Percentiles rank a stretch among this genome's conserved stretches.
Conservation (phyloP, 2,888 invertebrate species). For the Sclerodermus sp. region DNA sequence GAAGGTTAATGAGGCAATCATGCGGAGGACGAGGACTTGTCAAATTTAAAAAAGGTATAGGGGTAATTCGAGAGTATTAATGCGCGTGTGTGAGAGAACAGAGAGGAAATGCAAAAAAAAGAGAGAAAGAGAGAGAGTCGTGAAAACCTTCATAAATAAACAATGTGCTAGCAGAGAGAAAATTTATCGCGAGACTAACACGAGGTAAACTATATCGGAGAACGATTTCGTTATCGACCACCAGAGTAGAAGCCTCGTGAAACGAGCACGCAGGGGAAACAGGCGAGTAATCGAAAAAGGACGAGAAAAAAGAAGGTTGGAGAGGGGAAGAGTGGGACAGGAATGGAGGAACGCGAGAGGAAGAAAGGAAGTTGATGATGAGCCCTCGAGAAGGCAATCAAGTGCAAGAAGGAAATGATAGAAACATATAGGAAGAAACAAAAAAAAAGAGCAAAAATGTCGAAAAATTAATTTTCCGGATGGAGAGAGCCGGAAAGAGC, state of each 20-base stretch:
- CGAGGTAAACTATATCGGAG: neutral
- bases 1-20: too few relatives aligned
- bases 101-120: too few relatives aligned
- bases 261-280: slow-evolving; percentile 9
- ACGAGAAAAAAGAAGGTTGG: slow-evolving; percentile 5
- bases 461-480: neutral
- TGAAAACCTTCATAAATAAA: too few relatives aligned
- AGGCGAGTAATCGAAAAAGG: slow-evolving; percentile 3
- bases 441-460: too few relatives aligned
- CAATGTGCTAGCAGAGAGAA: neutral
- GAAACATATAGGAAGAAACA: slow-evolving; percentile 8
- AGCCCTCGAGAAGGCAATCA: neutral
- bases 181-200: slow-evolving; percentile 11
- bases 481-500: neutral
- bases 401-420: slow-evolving; percentile 5
- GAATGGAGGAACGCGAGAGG: slow-evolving; percentile 7
- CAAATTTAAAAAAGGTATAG: too few relatives aligned
- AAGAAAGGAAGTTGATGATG: slow-evolving; percentile 7
- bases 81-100: too few relatives aligned
- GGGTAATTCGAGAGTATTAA: too few relatives aligned
- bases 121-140: slow-evolving; percentile 5
- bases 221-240: slow-evolving; percentile 34
- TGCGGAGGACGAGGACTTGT: too few relatives aligned
- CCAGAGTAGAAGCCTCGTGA: slow-evolving; percentile 37
- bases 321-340: neutral